Percentiles rank a stretch among this genome's conserved stretches.
Conservation (phyloP, 2,888 invertebrate species). For the Nowickia ferox region DNA sequence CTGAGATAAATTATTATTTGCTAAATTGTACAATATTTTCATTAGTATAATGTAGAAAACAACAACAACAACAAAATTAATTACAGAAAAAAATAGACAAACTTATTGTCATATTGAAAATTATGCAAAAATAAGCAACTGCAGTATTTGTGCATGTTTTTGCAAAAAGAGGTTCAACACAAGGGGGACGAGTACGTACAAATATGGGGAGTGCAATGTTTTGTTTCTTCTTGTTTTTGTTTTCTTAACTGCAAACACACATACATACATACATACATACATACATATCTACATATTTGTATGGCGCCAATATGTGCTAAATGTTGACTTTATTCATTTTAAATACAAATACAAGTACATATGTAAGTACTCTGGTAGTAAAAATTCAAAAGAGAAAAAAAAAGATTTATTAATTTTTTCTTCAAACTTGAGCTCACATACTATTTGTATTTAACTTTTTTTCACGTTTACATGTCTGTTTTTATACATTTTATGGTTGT, state of each 20-base stretch:
- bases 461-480: constrained; percentile 23
- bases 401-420: constrained; percentile 19
- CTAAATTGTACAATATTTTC: constrained; percentile 54
- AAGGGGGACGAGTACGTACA: neutral
- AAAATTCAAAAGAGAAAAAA: neutral
- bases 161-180: neutral
- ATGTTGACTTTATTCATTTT: constrained; percentile 45
- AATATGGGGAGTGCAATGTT: constrained; percentile 38
- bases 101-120: constrained; percentile 52
- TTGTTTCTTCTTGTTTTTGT: constrained; percentile 7
- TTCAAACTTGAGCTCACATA: neutral
- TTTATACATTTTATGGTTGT: constrained; percentile 11
- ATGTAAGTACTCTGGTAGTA: neutral
- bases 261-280: constrained; percentile 23
- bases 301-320: constrained; percentile 61
- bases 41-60: constrained; percentile 39
- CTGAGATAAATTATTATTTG: constrained; percentile 57
- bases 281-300: constrained; percentile 33
- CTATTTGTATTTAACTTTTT: constrained; percentile 25
- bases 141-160: neutral
- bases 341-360: constrained; percentile 20
- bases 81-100: neutral
- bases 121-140: constrained; percentile 46
- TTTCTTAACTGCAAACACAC: constrained; percentile 17
- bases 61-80: neutral